phyloP scores from a whole-genome alignment of 2,888 invertebrate species.

The Boloria euphrosyne region DNA sequence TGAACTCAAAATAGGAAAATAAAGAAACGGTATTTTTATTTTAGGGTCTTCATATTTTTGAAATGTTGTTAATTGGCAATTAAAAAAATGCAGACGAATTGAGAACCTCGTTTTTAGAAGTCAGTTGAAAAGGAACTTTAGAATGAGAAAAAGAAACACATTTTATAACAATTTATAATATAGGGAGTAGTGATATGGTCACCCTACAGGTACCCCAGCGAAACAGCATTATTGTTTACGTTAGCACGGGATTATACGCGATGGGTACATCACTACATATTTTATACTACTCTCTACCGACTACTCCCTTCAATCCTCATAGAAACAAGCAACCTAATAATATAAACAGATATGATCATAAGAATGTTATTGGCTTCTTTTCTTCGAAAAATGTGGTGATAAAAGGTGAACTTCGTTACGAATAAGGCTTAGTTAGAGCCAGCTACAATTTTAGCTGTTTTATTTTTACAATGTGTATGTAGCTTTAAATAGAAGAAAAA shows the following conservation, averaged over 20 bases:
- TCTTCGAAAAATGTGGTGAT: constrained; percentile 20
- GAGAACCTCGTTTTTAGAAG: too few relatives aligned
- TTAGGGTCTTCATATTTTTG: too few relatives aligned
- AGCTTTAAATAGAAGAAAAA: too few relatives aligned
- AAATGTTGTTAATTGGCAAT: too few relatives aligned
- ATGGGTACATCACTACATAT: constrained; percentile 41
- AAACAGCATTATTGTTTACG: constrained; percentile 62
- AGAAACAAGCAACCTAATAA: constrained; percentile 36
- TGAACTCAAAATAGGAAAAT: too few relatives aligned
- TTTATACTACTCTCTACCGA: constrained; percentile 24
- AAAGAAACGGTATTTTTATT: too few relatives aligned
- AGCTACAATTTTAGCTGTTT: not conserved
- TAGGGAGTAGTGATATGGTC: constrained; percentile 32
- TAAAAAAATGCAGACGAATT: too few relatives aligned
- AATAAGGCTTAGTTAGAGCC: not conserved
- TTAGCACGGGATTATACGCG: constrained; percentile 58
- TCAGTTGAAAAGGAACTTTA: too few relatives aligned
- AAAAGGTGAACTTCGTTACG: constrained; percentile 8
- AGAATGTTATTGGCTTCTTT: constrained; percentile 20
- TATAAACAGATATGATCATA: constrained; percentile 22
- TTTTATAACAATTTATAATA: too few relatives aligned
- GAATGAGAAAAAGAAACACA: too few relatives aligned
- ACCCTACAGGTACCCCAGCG: constrained; percentile 46
- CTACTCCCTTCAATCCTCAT: constrained; percentile 12
- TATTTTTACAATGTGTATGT: not conserved